These are phyloP conservation scores for Heliconius aoede DNA, from an alignment of 2,888 invertebrate genomes.

Conservation along the genomic window DNA sequence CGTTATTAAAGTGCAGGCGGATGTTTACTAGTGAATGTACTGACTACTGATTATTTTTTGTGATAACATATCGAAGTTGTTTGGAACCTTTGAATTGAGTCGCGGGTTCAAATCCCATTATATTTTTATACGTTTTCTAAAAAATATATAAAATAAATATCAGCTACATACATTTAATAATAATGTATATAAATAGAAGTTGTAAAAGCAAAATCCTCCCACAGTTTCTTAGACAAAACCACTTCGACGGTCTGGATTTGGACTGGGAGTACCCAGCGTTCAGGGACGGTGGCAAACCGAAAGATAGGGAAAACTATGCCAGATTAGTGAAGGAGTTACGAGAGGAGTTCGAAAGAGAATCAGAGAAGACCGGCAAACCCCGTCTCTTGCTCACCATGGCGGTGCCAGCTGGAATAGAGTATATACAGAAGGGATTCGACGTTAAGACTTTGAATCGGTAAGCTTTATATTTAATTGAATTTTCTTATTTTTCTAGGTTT, in stretches of 20 bases:
- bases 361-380: conserved; percentile 91
- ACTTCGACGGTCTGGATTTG: conserved; percentile 96
- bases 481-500: not conserved
- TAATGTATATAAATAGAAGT: not conserved
- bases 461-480: conserved; percentile 55
- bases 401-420: conserved; percentile 96
- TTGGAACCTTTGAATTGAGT: not conserved
- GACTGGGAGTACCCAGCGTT: conserved; percentile 96
- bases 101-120: too few species aligned
- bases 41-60: conserved; percentile 6
- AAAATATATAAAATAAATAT: too few species aligned
- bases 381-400: conserved; percentile 94
- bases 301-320: conserved; percentile 94
- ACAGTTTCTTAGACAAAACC: conserved; percentile 92
- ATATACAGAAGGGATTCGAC: conserved; percentile 96
- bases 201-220: not conserved
- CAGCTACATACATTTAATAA: too few species aligned
- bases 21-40: conserved; percentile 39
- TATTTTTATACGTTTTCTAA: too few species aligned
- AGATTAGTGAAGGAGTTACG: conserved; percentile 93
- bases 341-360: conserved; percentile 94
- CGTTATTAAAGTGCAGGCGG: conserved; percentile 47
- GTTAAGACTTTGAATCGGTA: conserved; percentile 92
- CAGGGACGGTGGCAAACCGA: conserved; percentile 90
- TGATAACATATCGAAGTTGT: not conserved